phyloP scores from a whole-genome alignment of 2,113 vertebrate genomes.

The Prietella phreatophila region DNA sequence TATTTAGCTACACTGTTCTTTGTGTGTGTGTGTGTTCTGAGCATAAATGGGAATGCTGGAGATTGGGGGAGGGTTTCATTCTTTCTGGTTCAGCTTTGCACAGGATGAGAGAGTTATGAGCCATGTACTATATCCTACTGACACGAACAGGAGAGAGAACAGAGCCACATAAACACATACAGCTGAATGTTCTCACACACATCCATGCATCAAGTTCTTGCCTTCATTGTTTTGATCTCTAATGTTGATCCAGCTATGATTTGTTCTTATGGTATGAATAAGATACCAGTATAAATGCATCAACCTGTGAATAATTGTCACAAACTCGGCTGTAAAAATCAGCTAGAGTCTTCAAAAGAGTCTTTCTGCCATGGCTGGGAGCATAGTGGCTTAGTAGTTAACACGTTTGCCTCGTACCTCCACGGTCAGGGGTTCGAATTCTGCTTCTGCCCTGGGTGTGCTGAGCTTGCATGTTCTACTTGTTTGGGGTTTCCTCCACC shows the following conservation, averaged over 20 bases:
- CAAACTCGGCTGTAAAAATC: background rate
- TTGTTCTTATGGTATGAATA: background rate
- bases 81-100: constrained; percentile 65
- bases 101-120: constrained; percentile 67
- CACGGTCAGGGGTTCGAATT: too few species aligned
- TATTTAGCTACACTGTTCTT: background rate
- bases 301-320: background rate
- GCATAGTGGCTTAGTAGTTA: too few species aligned
- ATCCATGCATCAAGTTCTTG: background rate
- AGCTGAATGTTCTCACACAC: constrained; percentile 27
- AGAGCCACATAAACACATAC: constrained; percentile 29
- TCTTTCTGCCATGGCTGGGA: background rate
- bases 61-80: constrained; percentile 54
- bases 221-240: background rate
- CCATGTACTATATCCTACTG: constrained; percentile 61
- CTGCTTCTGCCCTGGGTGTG: too few species aligned
- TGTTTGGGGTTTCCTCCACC: too few species aligned
- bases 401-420: too few species aligned
- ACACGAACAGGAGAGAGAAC: constrained; percentile 35
- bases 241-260: background rate
- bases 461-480: too few species aligned
- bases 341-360: background rate
- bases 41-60: background rate
- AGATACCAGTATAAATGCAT: background rate
- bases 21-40: background rate